phyloP scores from a whole-genome alignment of 2,888 invertebrate genomes.

The Thereva unica region DNA sequence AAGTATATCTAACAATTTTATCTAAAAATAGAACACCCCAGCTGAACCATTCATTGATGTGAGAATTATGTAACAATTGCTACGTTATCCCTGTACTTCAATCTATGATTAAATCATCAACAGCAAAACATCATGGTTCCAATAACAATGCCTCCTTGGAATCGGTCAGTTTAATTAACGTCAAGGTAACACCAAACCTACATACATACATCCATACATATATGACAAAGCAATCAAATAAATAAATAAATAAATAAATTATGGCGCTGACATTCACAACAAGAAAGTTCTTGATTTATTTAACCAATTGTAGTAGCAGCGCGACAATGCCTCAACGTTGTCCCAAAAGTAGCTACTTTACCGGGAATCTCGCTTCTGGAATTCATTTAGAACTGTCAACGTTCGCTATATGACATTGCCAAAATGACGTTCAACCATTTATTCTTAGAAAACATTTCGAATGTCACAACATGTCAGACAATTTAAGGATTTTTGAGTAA shows the following conservation, averaged over 20 bases:
- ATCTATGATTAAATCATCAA: too few species aligned
- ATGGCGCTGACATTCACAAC: constrained; percentile 13
- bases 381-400: constrained; percentile 35
- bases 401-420: constrained; percentile 28
- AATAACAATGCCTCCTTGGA: too few species aligned
- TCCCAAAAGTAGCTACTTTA: neutral
- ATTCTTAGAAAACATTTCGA: constrained; percentile 31
- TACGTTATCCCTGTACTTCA: too few species aligned
- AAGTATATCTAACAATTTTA: too few species aligned
- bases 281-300: constrained; percentile 28
- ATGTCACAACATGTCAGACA: constrained; percentile 28
- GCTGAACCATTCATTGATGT: too few species aligned
- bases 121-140: too few species aligned
- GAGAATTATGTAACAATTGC: too few species aligned
- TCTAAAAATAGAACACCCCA: too few species aligned
- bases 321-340: neutral
- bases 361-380: constrained; percentile 3
- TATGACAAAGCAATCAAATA: constrained; percentile 2
- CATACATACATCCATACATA: too few species aligned
- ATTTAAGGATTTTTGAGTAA: constrained; percentile 31
- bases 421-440: constrained; percentile 28
- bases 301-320: constrained; percentile 15
- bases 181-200: neutral
- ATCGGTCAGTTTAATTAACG: constrained; percentile 6
- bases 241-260: constrained; percentile 10